These are phyloP conservation scores for Poicephalus gulielmi DNA, from an alignment of 2,113 vertebrate genomes.

Conservation along the genomic window DNA sequence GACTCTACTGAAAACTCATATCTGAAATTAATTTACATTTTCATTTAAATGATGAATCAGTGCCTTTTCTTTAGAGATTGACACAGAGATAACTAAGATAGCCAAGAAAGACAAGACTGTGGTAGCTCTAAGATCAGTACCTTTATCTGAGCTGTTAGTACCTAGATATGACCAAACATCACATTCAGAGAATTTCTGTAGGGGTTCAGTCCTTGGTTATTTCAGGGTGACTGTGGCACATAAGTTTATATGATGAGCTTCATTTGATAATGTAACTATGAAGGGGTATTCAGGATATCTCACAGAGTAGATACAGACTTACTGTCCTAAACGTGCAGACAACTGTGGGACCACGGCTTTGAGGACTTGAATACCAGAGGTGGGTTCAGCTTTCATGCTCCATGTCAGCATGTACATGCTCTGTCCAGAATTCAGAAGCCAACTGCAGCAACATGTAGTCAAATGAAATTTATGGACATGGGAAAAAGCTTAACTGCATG, in stretches of 20 bases:
- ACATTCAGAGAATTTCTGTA: neutral
- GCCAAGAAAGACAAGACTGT: neutral
- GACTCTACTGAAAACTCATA: neutral
- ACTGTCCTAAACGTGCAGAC: neutral
- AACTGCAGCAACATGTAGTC: neutral
- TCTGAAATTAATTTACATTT: neutral
- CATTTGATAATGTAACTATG: neutral
- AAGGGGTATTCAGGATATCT: neutral
- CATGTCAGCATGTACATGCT: neutral
- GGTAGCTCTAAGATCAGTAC: neutral
- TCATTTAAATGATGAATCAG: neutral
- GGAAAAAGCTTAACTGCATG: neutral
- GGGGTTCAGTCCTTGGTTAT: neutral
- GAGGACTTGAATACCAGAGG: neutral
- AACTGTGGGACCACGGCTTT: neutral
- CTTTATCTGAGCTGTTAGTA: neutral
- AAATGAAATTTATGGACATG: neutral
- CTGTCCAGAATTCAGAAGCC: neutral
- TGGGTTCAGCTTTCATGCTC: neutral
- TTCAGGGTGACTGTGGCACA: neutral
- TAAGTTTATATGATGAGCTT: neutral
- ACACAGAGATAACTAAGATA: neutral
- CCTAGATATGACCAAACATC: neutral
- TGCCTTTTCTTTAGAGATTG: neutral
- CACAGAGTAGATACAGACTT: neutral